phyloP scores from a whole-genome alignment of 2,797 vertebrate genomes.

The Chaetodon trifasciatus region DNA sequence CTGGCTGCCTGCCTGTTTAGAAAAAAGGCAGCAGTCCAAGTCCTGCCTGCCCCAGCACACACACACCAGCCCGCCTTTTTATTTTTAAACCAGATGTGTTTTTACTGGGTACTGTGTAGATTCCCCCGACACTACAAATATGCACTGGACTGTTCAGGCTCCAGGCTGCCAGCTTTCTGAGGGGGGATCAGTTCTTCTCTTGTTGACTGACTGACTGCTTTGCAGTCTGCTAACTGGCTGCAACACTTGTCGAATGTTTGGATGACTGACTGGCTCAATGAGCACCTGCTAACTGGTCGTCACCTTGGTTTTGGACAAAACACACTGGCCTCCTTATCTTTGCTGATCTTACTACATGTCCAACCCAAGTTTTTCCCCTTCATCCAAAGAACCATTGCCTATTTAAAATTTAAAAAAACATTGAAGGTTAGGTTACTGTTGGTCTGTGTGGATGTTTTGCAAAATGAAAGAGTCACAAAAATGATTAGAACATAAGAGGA shows the following conservation, averaged over 20 bases:
- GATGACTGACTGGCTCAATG: conserved; percentile 9
- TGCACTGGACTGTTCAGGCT: conserved; percentile 67
- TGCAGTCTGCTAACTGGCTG: conserved; percentile 24
- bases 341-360: neutral
- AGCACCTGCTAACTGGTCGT: neutral
- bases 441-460: conserved; percentile 1
- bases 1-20: conserved; percentile 58
- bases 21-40: conserved; percentile 65
- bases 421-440: too few relatives aligned
- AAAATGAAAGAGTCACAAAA: neutral
- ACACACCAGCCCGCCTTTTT: conserved; percentile 61
- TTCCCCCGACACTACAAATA: conserved; percentile 76
- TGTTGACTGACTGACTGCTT: conserved; percentile 24
- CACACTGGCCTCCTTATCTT: neutral
- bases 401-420: too few relatives aligned
- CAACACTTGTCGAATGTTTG: conserved; percentile 16
- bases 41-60: conserved; percentile 34
- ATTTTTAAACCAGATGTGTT: conserved; percentile 86
- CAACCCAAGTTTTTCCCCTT: neutral
- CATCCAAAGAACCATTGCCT: neutral
- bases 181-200: conserved; percentile 31
- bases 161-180: conserved; percentile 63
- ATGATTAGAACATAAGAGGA: neutral
- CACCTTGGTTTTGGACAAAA: conserved; percentile 24
- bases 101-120: conserved; percentile 83